These are phyloP conservation scores for Reticulitermes lucifugus DNA, from an alignment of 2,888 invertebrate genomes.

Conservation along the genomic window DNA sequence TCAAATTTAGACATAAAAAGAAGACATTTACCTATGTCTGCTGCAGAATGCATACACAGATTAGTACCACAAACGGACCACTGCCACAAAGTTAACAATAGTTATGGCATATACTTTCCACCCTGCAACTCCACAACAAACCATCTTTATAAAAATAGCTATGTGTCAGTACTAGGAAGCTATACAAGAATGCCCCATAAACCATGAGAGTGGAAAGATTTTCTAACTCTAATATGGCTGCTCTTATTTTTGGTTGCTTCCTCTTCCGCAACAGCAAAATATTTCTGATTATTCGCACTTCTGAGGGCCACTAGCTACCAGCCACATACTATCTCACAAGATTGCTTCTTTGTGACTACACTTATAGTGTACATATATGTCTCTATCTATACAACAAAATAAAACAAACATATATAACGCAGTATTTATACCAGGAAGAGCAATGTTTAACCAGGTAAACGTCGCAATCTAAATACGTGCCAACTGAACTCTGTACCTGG, in stretches of 20 bases:
- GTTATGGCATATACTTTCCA: neutral
- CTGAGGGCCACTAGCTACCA: neutral
- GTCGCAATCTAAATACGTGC: too few relatives aligned
- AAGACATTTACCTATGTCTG: neutral
- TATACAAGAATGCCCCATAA: neutral
- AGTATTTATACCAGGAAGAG: too few relatives aligned
- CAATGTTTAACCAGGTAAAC: too few relatives aligned
- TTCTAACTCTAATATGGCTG: neutral
- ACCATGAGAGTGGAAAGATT: neutral
- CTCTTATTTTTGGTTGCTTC: neutral
- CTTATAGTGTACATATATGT: neutral
- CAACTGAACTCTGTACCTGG: too few relatives aligned
- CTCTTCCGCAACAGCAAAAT: neutral
- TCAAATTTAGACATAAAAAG: neutral
- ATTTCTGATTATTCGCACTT: neutral
- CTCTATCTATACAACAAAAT: neutral
- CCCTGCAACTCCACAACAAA: neutral
- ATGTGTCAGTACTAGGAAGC: neutral
- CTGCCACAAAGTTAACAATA: neutral
- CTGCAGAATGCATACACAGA: neutral
- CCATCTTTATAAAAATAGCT: conserved; percentile 11
- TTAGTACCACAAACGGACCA: neutral
- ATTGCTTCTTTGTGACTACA: neutral
- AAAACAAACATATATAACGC: too few relatives aligned
- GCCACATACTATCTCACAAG: neutral